Evolutionary conservation across 2,797 vertebrate genomes (phyloP), one percentile per base, ranked within the genome.

Genomic region (Acipenser transmontanus): DNA sequence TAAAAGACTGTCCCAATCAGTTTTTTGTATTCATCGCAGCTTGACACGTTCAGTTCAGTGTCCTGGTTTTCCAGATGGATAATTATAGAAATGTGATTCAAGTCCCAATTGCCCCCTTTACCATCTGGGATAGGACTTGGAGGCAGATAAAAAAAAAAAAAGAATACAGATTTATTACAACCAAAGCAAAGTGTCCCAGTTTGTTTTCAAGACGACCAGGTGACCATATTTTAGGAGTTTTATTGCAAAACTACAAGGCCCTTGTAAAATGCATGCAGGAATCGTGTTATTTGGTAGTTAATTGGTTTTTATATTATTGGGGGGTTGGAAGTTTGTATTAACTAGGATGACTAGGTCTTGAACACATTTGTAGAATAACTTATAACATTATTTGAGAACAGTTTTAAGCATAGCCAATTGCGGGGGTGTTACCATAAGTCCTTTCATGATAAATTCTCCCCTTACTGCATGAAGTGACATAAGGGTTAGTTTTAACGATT

Each of bases 51-150:
- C 56, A 14, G 34, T 34, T 12, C 20, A 63, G 70, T 72, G 63
- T 76, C 65, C 56, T 60, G 64, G 66, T 57, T 70, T 57, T 64
- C 73, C 59, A 47, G 9, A 47, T 13, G 34, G 12, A 60, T 63
- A 48, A 64, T 59, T 63, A 72, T 67, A 20, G 7, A 50, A 47
- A 60, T 65, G 65, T 65, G 65, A 78, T 77, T 74, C 76, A 79
- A 74, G 59, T 13, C 69, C 59, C 48, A 52, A 8, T 51, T 51
- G 63, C 62, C 34, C 47, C 34, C 47, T 61, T 63, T 34, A 69
- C 62, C 77, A 81, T 72, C 78, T 82, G 79, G 78, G 79, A 81
- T 73, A 10, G 61, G 65, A 72, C 77, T 83, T 76, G 61, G 17
- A 66, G 54, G 66, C 59, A 59, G 51, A 73, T 34, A 34, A 34